These are phyloP conservation scores for Aphis gossypii DNA, from an alignment of 1,140 invertebrate species.

Conservation along the genomic window DNA sequence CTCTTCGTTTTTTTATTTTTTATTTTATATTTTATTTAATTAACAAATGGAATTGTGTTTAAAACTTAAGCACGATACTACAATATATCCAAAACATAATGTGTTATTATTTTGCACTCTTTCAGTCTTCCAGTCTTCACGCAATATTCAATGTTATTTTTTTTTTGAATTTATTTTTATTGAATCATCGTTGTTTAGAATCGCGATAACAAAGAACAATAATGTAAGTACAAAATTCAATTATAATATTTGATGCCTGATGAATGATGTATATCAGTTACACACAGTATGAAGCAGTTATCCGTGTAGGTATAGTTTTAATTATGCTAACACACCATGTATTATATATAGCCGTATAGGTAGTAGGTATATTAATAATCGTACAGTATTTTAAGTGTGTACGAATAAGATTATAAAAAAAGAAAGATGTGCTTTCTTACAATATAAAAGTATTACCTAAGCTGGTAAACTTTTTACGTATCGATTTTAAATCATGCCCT, in stretches of 20 bases:
- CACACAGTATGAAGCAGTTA: not conserved
- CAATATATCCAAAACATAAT: not conserved
- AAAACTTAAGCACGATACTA: not conserved
- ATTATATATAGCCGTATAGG: not conserved
- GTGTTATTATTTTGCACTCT: not conserved
- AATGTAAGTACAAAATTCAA: slow-evolving; percentile 10
- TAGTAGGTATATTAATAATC: not conserved
- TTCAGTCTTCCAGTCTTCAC: not conserved
- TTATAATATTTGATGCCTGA: not conserved
- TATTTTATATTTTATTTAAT: not conserved
- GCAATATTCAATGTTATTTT: not conserved
- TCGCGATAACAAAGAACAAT: not conserved
- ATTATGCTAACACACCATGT: not conserved
- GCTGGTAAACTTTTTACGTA: too few relatives aligned
- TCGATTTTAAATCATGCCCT: not conserved
- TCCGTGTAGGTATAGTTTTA: not conserved
- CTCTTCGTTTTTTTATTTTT: too few relatives aligned
- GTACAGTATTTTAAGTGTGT: not conserved
- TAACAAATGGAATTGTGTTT: not conserved
- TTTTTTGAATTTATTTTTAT: not conserved
- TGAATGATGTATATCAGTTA: not conserved
- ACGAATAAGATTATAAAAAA: not conserved
- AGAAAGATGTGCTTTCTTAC: too few relatives aligned
- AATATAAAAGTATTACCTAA: too few relatives aligned
- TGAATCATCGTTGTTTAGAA: not conserved